Evolutionary conservation across 1,140 invertebrate genomes (phyloP).

Genomic region (Neodiprion fabricii): DNA sequence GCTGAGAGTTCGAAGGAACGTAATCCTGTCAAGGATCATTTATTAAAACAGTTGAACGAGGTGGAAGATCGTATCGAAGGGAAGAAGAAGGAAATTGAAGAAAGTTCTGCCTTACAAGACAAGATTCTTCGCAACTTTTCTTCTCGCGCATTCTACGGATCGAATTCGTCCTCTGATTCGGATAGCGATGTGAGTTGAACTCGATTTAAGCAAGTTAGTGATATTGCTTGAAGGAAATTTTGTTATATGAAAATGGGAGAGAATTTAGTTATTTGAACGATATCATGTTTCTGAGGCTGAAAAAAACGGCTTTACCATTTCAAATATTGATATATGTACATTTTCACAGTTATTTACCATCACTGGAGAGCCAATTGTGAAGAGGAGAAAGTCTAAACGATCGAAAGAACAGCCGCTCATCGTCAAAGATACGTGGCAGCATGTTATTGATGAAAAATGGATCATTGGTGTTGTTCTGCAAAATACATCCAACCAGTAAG

Average conservation of each 20-base stretch:
- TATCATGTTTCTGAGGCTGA: constrained; percentile 20
- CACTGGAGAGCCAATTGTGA: constrained; percentile 37
- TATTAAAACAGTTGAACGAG: constrained; percentile 37
- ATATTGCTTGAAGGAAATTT: not conserved
- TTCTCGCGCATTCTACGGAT: constrained; percentile 25
- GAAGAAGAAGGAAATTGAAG: constrained; percentile 32
- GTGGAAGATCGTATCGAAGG: constrained; percentile 35
- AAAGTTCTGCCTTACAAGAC: constrained; percentile 28
- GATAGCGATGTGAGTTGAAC: constrained; percentile 41
- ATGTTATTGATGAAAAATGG: constrained; percentile 48
- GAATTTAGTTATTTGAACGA: constrained; percentile 10
- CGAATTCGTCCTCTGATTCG: constrained; percentile 33
- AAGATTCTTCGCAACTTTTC: constrained; percentile 35
- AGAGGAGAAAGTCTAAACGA: constrained; percentile 25
- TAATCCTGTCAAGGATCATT: constrained; percentile 48
- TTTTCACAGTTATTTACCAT: constrained; percentile 36
- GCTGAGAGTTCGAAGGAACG: not conserved
- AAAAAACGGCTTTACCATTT: not conserved
- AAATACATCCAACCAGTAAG: constrained; percentile 47
- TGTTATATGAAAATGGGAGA: not conserved
- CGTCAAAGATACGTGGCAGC: constrained; percentile 39
- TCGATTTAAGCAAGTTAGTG: not conserved
- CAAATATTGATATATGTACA: not conserved
- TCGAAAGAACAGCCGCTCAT: constrained; percentile 21
- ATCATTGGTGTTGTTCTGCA: constrained; percentile 43